Percentiles rank a stretch among this genome's conserved stretches.
These are phyloP conservation scores for Trypoxylon attenuatum DNA, from an alignment of 2,888 invertebrate genomes.

Conservation along the genomic window DNA sequence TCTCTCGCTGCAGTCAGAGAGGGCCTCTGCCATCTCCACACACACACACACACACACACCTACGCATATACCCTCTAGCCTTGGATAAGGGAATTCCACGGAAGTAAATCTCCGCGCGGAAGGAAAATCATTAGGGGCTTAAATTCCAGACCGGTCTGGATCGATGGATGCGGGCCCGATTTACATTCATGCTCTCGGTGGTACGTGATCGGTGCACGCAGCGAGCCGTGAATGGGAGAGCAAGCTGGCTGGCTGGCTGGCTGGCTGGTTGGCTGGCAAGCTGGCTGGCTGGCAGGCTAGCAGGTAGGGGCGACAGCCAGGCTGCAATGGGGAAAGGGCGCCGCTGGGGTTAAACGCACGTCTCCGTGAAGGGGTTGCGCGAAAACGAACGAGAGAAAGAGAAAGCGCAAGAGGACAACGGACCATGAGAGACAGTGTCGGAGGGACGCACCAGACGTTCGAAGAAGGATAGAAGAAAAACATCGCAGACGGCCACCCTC, in stretches of 20 bases:
- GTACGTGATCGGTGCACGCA: constrained; percentile 46
- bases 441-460: neutral
- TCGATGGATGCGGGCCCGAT: constrained; percentile 46
- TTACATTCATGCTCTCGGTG: constrained; percentile 34
- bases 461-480: constrained; percentile 32
- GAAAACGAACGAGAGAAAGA: constrained; percentile 37
- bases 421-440: constrained; percentile 13
- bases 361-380: constrained; percentile 50
- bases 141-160: constrained; percentile 25
- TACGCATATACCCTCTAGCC: too few relatives aligned
- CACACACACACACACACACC: too few relatives aligned
- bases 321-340: constrained; percentile 28
- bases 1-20: too few relatives aligned
- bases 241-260: constrained; percentile 9
- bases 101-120: too few relatives aligned
- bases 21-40: too few relatives aligned
- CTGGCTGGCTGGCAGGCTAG: constrained; percentile 11
- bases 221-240: constrained; percentile 51
- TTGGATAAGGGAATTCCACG: too few relatives aligned
- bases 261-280: constrained; percentile 7
- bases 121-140: constrained; percentile 17
- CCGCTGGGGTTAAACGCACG: constrained; percentile 52
- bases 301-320: constrained; percentile 12
- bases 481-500: constrained; percentile 27
- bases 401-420: constrained; percentile 38